Evolutionary conservation across 2,888 invertebrate species (phyloP), one percentile per base, ranked within the genome.

Genomic region (Sminthurides aquaticus): DNA sequence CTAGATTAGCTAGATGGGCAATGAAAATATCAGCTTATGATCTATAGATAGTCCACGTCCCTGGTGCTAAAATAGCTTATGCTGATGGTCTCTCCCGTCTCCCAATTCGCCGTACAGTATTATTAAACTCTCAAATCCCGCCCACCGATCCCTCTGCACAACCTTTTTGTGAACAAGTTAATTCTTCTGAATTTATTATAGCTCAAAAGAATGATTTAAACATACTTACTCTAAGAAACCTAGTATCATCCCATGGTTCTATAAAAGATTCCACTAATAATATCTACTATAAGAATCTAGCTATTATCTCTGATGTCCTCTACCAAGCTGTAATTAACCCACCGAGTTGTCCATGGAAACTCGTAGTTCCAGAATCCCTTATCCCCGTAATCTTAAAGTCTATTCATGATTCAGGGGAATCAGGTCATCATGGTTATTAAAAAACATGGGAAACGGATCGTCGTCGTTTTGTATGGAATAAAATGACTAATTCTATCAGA

Each of bases 1-100:
- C 78, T n/a, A 65, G 80, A 29, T 66, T 82, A 0, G 77, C 77
- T 0, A 68, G 81, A 49, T 81, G 80, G 81, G 77, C 78, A 0
- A 43, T 81, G 2, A 66, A 72, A n/a, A 62, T 81, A 1, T 77
- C 79, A 67, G 66, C 72, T 1, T 79, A 75, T 65, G 75, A 80
- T 43, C 55, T 79, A 1, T 67, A 74, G 0, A 76, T 79, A 8
- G 69, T 75, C 8, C 79, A 80, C 64, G 73, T 76, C 1, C 78
- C 77, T 0, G 80, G 80, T 1, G 73, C 72, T 43, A 67, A 69
- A 1, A 78, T 80, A 66, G 73, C 75, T 0, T 69, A 79, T 2
- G 79, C 78, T 0, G 79, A 80, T 60, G 70, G 74, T 0, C 69
- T 80, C 2, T 77, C 77, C 0, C 65, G 78, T 34, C 43, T 49